Evolutionary conservation across 2,888 invertebrate species (phyloP).

Genomic region (Drosophila leonis): DNA sequence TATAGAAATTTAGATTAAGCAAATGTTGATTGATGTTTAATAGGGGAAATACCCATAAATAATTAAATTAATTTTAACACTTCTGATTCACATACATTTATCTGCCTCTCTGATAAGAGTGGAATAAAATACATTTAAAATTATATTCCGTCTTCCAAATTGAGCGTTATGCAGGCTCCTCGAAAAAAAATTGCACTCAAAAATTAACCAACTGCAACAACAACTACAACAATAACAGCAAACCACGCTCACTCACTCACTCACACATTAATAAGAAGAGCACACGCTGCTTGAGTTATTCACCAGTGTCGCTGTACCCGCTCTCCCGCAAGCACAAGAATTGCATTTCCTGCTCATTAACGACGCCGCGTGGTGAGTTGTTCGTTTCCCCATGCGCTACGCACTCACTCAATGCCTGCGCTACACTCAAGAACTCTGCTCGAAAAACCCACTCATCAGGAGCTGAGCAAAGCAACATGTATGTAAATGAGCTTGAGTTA

Average conservation of each 20-base stretch:
- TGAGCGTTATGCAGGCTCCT: constrained; percentile 25
- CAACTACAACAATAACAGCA: constrained; percentile 15
- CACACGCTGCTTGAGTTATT: constrained; percentile 35
- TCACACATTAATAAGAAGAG: constrained; percentile 42
- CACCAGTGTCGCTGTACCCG: constrained; percentile 51
- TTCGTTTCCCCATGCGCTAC: constrained; percentile 43
- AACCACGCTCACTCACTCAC: constrained; percentile 47
- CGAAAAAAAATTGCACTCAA: constrained; percentile 41
- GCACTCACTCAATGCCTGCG: constrained; percentile 20
- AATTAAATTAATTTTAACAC: background rate
- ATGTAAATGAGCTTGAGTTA: constrained; percentile 70
- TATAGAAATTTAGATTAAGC: background rate
- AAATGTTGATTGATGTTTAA: background rate
- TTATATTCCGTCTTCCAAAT: background rate
- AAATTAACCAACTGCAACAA: constrained; percentile 46
- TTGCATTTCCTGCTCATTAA: constrained; percentile 79
- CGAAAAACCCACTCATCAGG: constrained; percentile 26
- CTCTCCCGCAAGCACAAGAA: constrained; percentile 56
- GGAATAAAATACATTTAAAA: constrained; percentile 3
- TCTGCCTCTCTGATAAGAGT: constrained; percentile 15
- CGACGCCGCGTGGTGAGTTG: constrained; percentile 64
- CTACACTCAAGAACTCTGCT: constrained; percentile 63
- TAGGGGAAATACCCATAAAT: constrained; percentile 5
- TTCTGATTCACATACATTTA: background rate
- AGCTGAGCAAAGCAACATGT: constrained; percentile 57